phyloP scores from a whole-genome alignment of 2,888 invertebrate species.

The Spilosoma lubricipeda region DNA sequence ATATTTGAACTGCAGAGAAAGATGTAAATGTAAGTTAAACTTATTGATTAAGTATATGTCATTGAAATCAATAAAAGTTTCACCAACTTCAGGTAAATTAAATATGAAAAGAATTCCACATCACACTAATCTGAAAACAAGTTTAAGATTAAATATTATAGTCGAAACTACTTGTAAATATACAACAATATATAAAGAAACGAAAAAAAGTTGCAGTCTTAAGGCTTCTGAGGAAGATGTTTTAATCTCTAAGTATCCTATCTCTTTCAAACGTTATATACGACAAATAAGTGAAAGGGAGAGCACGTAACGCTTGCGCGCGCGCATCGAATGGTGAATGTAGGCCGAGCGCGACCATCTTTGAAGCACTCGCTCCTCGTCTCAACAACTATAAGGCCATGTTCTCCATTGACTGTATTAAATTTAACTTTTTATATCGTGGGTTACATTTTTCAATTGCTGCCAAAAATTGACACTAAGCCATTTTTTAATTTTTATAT shows the following conservation, averaged over 20 bases:
- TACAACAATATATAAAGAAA: constrained; percentile 31
- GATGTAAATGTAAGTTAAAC: constrained; percentile 21
- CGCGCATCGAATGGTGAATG: constrained; percentile 82
- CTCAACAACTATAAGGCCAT: constrained; percentile 73
- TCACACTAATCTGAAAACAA: not conserved
- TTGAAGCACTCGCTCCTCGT: constrained; percentile 79
- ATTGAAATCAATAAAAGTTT: constrained; percentile 1
- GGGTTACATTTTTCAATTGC: not conserved
- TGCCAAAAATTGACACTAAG: not conserved
- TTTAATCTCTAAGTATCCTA: constrained; percentile 60
- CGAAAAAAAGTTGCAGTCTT: constrained; percentile 48
- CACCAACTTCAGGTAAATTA: not conserved
- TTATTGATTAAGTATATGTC: constrained; percentile 3
- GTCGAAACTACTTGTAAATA: constrained; percentile 5
- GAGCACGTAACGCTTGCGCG: constrained; percentile 68
- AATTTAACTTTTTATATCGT: constrained; percentile 12
- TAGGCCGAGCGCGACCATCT: constrained; percentile 84
- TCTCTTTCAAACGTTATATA: constrained; percentile 58
- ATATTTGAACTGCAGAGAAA: constrained; percentile 21
- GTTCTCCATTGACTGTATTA: constrained; percentile 58
- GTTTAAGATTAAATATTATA: not conserved
- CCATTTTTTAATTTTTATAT: not conserved
- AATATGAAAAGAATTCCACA: not conserved
- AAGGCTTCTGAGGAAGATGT: constrained; percentile 71
- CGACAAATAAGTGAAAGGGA: constrained; percentile 65